Evolutionary conservation across 2,113 vertebrate species (phyloP).

Genomic region (Oenanthe oenanthe): DNA sequence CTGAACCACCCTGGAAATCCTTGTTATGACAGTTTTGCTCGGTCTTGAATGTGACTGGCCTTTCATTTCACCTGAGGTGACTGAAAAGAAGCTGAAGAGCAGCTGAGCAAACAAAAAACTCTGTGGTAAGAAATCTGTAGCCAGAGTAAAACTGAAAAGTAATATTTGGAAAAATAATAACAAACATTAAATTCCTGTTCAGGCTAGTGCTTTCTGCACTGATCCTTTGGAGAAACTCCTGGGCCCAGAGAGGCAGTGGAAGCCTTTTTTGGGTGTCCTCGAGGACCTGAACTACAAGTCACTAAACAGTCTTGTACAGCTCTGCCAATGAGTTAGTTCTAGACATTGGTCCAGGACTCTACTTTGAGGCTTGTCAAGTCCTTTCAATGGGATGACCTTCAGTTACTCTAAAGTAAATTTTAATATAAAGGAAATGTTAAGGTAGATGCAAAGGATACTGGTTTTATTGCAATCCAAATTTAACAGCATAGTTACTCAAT

Average conservation of each 20-base stretch:
- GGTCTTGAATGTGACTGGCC: constrained; percentile 11
- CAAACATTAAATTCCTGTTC: neutral
- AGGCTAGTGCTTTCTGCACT: neutral
- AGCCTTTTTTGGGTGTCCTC: neutral
- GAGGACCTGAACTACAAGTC: neutral
- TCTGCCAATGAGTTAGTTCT: neutral
- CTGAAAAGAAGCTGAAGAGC: neutral
- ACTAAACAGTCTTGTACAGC: neutral
- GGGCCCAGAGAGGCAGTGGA: neutral
- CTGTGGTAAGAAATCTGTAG: neutral
- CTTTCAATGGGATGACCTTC: neutral
- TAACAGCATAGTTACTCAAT: constrained; percentile 60
- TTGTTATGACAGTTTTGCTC: neutral
- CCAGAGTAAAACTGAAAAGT: neutral
- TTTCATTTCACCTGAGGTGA: constrained; percentile 31
- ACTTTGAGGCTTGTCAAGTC: neutral
- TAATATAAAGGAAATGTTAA: neutral
- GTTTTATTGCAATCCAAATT: constrained; percentile 49
- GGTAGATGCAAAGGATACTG: neutral
- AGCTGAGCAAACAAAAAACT: neutral
- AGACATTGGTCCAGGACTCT: neutral
- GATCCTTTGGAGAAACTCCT: neutral
- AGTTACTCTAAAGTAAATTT: neutral
- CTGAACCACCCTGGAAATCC: neutral
- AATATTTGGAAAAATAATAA: neutral